Percentiles rank a stretch among this genome's conserved stretches.
phyloP scores from a whole-genome alignment of 2,113 vertebrate genomes.

The Muntiacus reevesi region DNA sequence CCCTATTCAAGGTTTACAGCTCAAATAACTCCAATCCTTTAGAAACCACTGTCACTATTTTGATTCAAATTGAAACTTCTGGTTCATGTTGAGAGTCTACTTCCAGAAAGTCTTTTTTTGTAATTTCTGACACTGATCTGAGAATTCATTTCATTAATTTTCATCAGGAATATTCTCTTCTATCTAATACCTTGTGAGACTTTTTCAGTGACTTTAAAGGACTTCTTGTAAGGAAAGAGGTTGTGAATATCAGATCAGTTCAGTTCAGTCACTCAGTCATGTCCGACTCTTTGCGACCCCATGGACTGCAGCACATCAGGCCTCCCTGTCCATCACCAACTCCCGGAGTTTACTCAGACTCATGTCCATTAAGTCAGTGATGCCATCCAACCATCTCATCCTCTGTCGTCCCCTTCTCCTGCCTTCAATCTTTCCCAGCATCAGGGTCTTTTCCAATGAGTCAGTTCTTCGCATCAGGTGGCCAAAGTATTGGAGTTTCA shows the following conservation, averaged over 20 bases:
- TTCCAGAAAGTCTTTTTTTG: background rate
- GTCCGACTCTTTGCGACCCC: background rate
- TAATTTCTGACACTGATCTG: constrained; percentile 5
- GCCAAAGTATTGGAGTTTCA: background rate
- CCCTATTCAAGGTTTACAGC: background rate
- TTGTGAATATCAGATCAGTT: background rate
- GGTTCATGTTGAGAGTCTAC: background rate
- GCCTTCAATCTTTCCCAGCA: background rate
- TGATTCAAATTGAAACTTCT: constrained; percentile 27
- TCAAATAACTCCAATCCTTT: background rate
- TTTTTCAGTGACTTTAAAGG: background rate
- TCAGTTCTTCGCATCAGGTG: background rate
- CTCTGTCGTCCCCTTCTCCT: background rate
- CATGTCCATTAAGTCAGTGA: background rate
- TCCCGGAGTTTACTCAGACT: background rate
- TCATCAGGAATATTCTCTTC: background rate
- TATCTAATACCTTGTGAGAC: background rate
- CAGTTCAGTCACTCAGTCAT: background rate
- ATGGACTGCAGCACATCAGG: background rate
- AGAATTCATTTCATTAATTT: constrained; percentile 5
- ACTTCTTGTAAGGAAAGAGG: background rate
- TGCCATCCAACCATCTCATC: background rate
- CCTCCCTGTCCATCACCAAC: background rate
- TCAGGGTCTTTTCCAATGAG: background rate
- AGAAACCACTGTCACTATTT: background rate